Base-by-base conservation (phyloP, 2,888 invertebrate species). In the Drosophila parthenogenetica region DNA sequence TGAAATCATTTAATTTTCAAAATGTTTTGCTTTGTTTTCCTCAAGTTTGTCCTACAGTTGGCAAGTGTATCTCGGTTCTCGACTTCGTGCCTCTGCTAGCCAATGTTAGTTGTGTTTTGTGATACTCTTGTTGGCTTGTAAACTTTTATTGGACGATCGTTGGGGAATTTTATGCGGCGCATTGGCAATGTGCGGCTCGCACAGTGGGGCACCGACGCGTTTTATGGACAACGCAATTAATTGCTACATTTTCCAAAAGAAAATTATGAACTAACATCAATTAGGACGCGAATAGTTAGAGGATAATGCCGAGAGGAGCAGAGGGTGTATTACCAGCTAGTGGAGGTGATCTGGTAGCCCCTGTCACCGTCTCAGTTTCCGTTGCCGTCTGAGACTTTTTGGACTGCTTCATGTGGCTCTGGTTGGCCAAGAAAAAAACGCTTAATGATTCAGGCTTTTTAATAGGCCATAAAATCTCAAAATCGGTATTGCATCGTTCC, bases 251-350 rank as follows among this genome's bases (percentile, higher is more conserved):
- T 84, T 87, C 83, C 86, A 86, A 87, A 82, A 62, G 83, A 86
- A 88, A 84, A 86, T 84, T 87, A 84, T 84, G 88, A 87, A 86
- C 84, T 88, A 83, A 87, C 88, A 88, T 84, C 84, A 84, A 82
- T 84, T 88, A 84, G 84, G 80, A 73, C 73, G 85, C 69, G 70
- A 58, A 73, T 74, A 69, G 74, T 69, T 61, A 63, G 37, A 42
- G 68, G 22, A 63, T 63, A 55, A 37, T 29, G 29, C 54, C 13
- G 29, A 29, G 37, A 11, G 65, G 5, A 19, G 61, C 39, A 19
- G 10, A 8, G 22, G 22, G 5, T 29, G 40, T 8, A 29, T 29
- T 19, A 19, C 8, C 29, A 29, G 29, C 1, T 29, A 10, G 17
- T 22, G 13, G 17, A 8, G 57, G 32, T 17, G 17, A 32, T 13